Evolutionary conservation across 2,113 vertebrate species (phyloP).

Genomic region (Gracilinanus agilis): DNA sequence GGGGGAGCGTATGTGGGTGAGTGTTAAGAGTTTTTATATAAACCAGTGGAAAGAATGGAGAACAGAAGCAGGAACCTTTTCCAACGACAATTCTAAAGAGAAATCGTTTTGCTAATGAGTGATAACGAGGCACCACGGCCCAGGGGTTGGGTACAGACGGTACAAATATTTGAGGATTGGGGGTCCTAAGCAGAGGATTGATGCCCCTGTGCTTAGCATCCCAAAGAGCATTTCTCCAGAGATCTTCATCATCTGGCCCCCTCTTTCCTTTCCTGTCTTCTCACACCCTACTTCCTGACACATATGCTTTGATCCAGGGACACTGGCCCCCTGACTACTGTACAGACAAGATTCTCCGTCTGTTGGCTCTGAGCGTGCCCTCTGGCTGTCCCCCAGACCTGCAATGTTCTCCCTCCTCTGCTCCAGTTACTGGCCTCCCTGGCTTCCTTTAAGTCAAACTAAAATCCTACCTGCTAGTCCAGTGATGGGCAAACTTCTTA

Average conservation of each 20-base stretch:
- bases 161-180: too few species aligned
- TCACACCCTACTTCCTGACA: too few species aligned
- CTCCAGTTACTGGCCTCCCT: too few species aligned
- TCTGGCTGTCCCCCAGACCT: too few species aligned
- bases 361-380: neutral
- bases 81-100: neutral
- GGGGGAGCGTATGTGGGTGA: rapidly evolving
- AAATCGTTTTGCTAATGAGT: neutral
- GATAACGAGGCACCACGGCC: neutral
- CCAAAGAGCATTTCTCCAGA: too few species aligned
- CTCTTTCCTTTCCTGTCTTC: too few species aligned
- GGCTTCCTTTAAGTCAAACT: too few species aligned
- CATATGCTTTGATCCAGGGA: too few species aligned
- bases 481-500: too few species aligned
- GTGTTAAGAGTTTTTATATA: neutral
- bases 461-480: neutral
- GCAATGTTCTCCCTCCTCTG: too few species aligned
- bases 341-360: neutral
- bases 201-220: neutral
- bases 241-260: too few species aligned
- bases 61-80: neutral
- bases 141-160: neutral
- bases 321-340: too few species aligned
- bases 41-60: neutral
- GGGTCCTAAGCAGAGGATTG: neutral